Base-by-base conservation (phyloP, 2,797 vertebrate species). In the Megaceryle alcyon region DNA sequence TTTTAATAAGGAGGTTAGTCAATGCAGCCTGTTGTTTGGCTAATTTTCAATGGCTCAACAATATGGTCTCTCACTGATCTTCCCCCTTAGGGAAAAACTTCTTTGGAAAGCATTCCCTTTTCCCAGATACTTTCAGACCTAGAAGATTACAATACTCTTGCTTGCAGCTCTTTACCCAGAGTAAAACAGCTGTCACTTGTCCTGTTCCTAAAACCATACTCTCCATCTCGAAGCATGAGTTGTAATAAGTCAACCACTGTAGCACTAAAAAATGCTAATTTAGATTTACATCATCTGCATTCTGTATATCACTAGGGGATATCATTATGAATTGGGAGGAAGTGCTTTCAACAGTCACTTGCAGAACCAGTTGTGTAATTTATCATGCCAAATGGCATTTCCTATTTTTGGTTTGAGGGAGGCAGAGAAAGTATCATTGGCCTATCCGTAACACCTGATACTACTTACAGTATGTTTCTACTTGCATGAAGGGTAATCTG, bases 121-220 rank as follows among this genome's bases (percentile, higher is more conserved):
- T 94, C 87, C 84, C 95, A 90, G 85, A 94, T 95, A 72, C 92
- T 94, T 94, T 87, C 35, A 90, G 79, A 78, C 63, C 63, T 88
- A 75, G 88, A 90, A 95, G 91, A 73, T 72, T 78, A 53, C 59
- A 93, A 3, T 89, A 43, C 83, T 86, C 78, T 86, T 77, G 84
- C 86, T 93, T 84, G 68, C 94, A 97, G 79, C 72, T 81, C 88
- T 84, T 96, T 37, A 41, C 86, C 88, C 70, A 31, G 71, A 86
- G 95, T 95, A 90, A 85, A 96, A 86, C 96, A 96, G 94, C 83
- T 90, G 73, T 86, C 82, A 16, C 73, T 95, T 92, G 88, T 87
- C 75, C 83, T 91, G 65, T 60, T 76, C 14, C 3, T 6, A 90
- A 48, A 46, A 31, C 17, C 78, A 4, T 85, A 20, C 43, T 41